Percentiles rank a stretch among this genome's conserved stretches.
phyloP scores from a whole-genome alignment of 2,797 vertebrate species.

The Ispidina lecontei region DNA sequence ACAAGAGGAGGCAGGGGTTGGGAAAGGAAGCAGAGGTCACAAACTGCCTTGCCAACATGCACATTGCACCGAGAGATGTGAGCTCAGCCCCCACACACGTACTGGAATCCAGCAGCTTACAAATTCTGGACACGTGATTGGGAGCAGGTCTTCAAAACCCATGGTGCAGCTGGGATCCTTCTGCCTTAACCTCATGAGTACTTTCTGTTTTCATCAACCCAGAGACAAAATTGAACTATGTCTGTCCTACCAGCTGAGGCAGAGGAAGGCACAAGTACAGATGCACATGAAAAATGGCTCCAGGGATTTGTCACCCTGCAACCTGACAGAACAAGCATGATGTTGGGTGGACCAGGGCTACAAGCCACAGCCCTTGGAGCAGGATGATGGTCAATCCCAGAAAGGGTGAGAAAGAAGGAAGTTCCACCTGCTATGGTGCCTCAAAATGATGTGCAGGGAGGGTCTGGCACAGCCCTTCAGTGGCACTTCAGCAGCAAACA shows the following conservation, averaged over 20 bases:
- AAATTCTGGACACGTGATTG: not conserved
- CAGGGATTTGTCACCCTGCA: not conserved
- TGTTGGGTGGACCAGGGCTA: not conserved
- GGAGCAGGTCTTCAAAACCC: not conserved
- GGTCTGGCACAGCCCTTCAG: not conserved
- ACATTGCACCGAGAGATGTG: not conserved
- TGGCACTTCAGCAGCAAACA: not conserved
- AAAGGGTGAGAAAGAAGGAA: not conserved
- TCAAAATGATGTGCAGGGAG: accelerated
- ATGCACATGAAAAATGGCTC: not conserved
- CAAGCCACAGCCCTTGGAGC: not conserved
- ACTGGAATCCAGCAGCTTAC: not conserved
- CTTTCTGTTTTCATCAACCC: not conserved
- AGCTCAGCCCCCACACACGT: not conserved
- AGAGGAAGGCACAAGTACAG: not conserved
- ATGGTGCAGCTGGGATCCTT: not conserved
- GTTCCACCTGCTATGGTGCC: not conserved
- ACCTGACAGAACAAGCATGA: accelerated
- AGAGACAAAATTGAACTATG: not conserved
- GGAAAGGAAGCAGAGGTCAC: not conserved
- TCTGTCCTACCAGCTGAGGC: not conserved
- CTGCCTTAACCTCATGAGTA: not conserved
- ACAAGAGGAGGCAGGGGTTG: not conserved
- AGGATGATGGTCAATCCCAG: not conserved
- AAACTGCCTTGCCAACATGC: not conserved